Percentiles rank a stretch among this genome's conserved stretches.
These are phyloP conservation scores for Dynastes grantii DNA, from an alignment of 2,888 invertebrate species.

Conservation along the genomic window DNA sequence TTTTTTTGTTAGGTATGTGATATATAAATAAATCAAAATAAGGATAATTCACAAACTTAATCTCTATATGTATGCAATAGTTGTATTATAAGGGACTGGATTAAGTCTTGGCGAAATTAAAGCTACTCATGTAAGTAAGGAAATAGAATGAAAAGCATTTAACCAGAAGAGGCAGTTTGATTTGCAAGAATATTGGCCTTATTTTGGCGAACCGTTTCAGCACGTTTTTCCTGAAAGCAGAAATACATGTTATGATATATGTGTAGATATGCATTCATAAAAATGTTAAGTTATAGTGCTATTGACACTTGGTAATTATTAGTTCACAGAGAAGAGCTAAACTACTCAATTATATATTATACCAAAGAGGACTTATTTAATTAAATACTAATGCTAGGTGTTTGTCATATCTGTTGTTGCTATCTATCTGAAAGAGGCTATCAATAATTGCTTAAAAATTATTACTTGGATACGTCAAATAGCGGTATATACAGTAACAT, in stretches of 20 bases:
- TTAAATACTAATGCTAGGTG: no score
- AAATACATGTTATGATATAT: conserved; percentile 49
- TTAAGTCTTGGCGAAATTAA: conserved; percentile 47
- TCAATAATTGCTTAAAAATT: no score
- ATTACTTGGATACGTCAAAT: no score
- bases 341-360: no score
- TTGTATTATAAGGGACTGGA: conserved; percentile 37
- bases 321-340: no score
- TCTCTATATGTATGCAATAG: conserved; percentile 34
- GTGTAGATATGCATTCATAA: background rate
- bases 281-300: background rate
- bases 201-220: conserved; percentile 92
- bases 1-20: conserved; percentile 19
- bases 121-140: conserved; percentile 50
- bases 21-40: conserved; percentile 20
- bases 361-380: no score
- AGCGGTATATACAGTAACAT: no score
- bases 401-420: no score
- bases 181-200: conserved; percentile 81
- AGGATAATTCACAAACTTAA: conserved; percentile 38
- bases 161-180: conserved; percentile 80
- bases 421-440: no score
- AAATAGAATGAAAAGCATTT: conserved; percentile 59
- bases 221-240: conserved; percentile 86
- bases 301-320: no score